Conservation (phyloP, 1,140 invertebrate species). For the Diorhabda carinulata region DNA sequence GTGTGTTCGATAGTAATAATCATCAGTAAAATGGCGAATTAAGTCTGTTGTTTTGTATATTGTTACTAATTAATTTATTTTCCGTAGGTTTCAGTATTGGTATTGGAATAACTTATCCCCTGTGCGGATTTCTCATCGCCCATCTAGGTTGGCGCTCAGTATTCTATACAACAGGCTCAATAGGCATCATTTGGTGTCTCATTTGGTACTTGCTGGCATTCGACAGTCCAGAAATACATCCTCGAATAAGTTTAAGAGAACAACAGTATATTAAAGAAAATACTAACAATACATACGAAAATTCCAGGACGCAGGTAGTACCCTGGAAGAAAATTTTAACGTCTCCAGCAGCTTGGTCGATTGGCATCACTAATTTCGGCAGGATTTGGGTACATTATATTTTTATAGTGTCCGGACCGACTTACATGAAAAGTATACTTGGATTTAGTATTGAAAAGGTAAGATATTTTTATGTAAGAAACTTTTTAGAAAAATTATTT, state of each 20-base stretch:
- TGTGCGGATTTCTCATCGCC: constrained; percentile 66
- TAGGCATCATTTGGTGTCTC: constrained; percentile 58
- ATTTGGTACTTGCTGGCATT: constrained; percentile 74
- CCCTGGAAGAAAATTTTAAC: constrained; percentile 76
- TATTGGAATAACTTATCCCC: constrained; percentile 66
- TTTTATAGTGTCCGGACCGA: constrained; percentile 67
- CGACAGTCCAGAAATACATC: constrained; percentile 69
- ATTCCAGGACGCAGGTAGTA: constrained; percentile 49
- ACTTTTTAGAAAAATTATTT: too few relatives aligned
- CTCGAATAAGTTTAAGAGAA: constrained; percentile 67
- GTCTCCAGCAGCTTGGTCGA: constrained; percentile 76
- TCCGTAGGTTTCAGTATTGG: constrained; percentile 65
- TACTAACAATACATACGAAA: constrained; percentile 54
- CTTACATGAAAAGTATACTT: constrained; percentile 67
- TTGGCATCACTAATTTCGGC: constrained; percentile 69
- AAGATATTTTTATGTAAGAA: constrained; percentile 21
- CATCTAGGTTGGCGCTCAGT: constrained; percentile 63
- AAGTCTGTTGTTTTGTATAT: not conserved
- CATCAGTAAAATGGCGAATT: too few relatives aligned
- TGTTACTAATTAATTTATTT: constrained; percentile 26
- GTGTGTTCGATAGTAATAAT: too few relatives aligned
- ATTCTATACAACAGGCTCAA: constrained; percentile 68
- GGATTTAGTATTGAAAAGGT: constrained; percentile 66
- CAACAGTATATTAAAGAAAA: constrained; percentile 65
- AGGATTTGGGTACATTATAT: constrained; percentile 70